Percentiles rank a stretch among this genome's conserved stretches.
phyloP scores from a whole-genome alignment of 2,113 vertebrate genomes.

The Tupaia tana region DNA sequence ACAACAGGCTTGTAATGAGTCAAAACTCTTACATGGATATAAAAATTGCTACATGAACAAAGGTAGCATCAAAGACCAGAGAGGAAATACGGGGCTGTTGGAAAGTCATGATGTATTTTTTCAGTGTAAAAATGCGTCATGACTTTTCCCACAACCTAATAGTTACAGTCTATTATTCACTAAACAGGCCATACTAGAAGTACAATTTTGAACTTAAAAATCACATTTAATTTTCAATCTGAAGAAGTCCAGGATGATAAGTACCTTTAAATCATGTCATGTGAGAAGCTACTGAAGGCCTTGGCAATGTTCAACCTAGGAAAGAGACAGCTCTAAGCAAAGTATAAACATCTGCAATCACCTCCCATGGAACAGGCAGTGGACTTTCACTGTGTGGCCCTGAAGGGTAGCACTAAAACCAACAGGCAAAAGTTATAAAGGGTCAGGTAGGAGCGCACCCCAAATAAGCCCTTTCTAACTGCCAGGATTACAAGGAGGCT shows the following conservation, averaged over 20 bases:
- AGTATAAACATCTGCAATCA: background rate
- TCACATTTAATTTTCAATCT: background rate
- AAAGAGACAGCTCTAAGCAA: background rate
- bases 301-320: background rate
- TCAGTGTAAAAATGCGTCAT: too few relatives aligned
- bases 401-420: background rate
- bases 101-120: too few relatives aligned
- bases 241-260: background rate
- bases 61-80: background rate
- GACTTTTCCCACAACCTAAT: too few relatives aligned
- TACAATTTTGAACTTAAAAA: background rate
- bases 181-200: background rate
- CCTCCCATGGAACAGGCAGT: background rate
- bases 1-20: background rate
- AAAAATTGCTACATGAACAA: background rate
- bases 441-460: background rate
- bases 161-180: background rate
- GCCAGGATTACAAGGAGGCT: background rate
- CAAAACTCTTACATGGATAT: background rate
- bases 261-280: background rate
- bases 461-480: background rate
- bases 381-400: background rate
- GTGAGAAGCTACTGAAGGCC: background rate
- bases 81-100: too few relatives aligned
- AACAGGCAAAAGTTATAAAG: background rate